phyloP scores from a whole-genome alignment of 2,797 vertebrate genomes.

The Meriones psammophilus region DNA sequence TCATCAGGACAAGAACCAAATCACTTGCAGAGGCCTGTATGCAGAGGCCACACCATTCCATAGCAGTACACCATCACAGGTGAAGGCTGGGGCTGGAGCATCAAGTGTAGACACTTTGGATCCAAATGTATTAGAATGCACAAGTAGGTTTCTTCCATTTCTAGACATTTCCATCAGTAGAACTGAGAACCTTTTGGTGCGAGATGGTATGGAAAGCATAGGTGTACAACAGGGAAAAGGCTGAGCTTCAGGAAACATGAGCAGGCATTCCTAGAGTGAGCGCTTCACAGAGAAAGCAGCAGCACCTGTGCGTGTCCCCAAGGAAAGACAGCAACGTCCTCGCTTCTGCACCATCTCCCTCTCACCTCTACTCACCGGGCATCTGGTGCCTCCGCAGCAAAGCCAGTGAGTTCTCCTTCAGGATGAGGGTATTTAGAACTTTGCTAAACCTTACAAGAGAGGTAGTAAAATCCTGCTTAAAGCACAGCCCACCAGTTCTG shows the following conservation, averaged over 20 bases:
- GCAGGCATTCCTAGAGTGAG: constrained; percentile 75
- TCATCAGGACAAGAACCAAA: constrained; percentile 66
- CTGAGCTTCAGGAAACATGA: constrained; percentile 71
- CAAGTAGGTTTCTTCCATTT: constrained; percentile 69
- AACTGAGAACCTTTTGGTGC: constrained; percentile 74
- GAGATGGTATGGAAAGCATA: constrained; percentile 65
- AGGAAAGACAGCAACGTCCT: constrained; percentile 74
- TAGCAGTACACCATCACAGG: constrained; percentile 19
- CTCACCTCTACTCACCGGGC: constrained; percentile 67
- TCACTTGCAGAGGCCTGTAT: constrained; percentile 33
- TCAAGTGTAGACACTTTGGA: constrained; percentile 44
- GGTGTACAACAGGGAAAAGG: constrained; percentile 69
- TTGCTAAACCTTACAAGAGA: constrained; percentile 80
- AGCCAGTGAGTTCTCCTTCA: constrained; percentile 68
- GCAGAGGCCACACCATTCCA: constrained; percentile 40
- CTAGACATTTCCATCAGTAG: constrained; percentile 68
- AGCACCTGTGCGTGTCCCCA: constrained; percentile 80
- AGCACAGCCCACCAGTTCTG: constrained; percentile 74
- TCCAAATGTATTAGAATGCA: constrained; percentile 70
- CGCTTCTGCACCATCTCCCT: constrained; percentile 67
- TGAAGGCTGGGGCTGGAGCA: constrained; percentile 49
- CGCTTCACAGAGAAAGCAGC: constrained; percentile 80
- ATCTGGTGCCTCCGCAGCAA: constrained; percentile 68
- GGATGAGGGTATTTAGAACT: constrained; percentile 73
- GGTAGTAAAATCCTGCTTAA: constrained; percentile 82